Base-by-base conservation (phyloP, 2,797 vertebrate genomes). In the Platyrinchus mystaceus region DNA sequence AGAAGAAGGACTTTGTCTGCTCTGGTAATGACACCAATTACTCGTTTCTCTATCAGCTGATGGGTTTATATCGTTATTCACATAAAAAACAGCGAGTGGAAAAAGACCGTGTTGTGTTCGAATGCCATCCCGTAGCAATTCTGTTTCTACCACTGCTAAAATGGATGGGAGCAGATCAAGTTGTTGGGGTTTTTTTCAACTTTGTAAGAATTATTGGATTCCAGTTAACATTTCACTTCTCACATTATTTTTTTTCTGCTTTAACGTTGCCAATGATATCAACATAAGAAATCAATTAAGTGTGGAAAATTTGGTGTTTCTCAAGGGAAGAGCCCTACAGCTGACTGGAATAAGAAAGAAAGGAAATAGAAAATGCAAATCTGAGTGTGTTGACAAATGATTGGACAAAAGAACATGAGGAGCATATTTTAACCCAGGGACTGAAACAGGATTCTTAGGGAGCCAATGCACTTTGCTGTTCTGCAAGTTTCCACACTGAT, bases 1-100 rank as follows among this genome's bases (percentile, higher is more conserved):
- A 99, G 97, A 99, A 99, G 97, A 99, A 99, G 94, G 99, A 99
- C 85, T 99, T 99, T 47, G 89, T 99, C 95, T 99, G 99, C 96
- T 98, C 98, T 91, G 99, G 99, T 99, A 97, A 98, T 91, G 63
- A 6, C 39, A 34, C 74, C 63, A 55, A 1, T 77, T 68, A 32
- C 58, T 92, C 41, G 7, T 92, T 83, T 79, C 3, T 70, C 44
- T 67, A 0, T 73, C 34, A 49, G 41, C 71, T 63, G n/a, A 19
- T 14, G 27, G 62, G 17, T 75, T 89, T 46, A 0, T 46, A 8
- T 32, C 9, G 9, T 53, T 74, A 21, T 23, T 69, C 43, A 14
- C 23, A 9, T 50, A 10, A 68, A 71, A 78, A 87, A 27, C 46
- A 8, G 26, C 4, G 22, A 41, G 32, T 52, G 63, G 84, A 49